These are phyloP conservation scores for Porites australiensis DNA, from an alignment of 64 coral and sea anemone genomes.

Conservation along the genomic window DNA sequence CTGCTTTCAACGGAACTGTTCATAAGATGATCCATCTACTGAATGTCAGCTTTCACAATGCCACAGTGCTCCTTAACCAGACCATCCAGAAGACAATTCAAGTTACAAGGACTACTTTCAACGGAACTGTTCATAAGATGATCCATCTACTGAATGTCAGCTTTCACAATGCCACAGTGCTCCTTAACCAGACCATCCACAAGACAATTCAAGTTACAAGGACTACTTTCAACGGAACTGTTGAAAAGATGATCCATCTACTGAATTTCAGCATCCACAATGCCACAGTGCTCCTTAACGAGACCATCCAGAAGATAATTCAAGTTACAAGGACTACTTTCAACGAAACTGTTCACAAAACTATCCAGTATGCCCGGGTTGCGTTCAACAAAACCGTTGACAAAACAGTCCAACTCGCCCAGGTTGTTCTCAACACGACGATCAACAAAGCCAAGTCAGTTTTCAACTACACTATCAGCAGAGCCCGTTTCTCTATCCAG, in stretches of 20 bases:
- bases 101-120: not conserved
- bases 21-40: no score
- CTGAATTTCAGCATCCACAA: no score
- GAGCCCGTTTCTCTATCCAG: not conserved
- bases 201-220: not conserved
- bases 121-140: not conserved
- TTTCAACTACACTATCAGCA: not conserved
- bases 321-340: not conserved
- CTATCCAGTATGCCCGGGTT: no score
- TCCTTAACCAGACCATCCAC: not conserved
- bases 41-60: no score
- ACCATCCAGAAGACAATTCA: conserved; percentile 6
- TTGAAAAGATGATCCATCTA: no score
- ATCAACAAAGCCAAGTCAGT: not conserved
- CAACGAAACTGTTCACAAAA: not conserved
- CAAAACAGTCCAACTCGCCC: not conserved
- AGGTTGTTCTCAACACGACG: not conserved
- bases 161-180: no score
- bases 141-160: no score
- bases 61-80: not conserved
- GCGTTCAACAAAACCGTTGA: conserved; percentile 25
- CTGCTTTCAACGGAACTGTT: not conserved
- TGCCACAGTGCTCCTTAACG: not conserved
- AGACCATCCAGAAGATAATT: conserved; percentile 16
- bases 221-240: not conserved